Conservation (phyloP, 37 sponge, comb jelly and placozoan genomes). For the Dysidea cf. avara region DNA sequence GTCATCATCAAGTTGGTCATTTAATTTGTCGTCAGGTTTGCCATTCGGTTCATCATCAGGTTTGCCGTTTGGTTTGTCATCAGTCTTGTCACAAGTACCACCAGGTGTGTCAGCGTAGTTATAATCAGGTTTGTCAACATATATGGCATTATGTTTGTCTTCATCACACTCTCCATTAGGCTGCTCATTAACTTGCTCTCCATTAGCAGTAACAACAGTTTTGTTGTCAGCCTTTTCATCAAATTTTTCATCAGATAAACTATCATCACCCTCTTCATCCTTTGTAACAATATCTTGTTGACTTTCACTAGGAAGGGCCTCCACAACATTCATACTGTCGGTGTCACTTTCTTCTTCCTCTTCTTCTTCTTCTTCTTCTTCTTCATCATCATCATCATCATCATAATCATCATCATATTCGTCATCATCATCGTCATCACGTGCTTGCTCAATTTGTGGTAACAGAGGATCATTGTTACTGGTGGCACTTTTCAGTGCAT, state of each 20-base stretch:
- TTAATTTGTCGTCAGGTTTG: no score
- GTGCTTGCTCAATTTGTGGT: neutral
- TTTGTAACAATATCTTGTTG: neutral
- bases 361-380: neutral
- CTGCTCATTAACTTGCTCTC: neutral
- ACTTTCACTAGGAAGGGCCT: neutral
- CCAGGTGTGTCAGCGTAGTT: no score
- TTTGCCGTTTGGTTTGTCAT: no score
- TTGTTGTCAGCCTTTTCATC: neutral
- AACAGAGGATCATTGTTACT: neutral
- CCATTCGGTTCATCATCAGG: no score
- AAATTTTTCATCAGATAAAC: neutral
- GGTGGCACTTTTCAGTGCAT: no score
- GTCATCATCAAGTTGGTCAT: no score
- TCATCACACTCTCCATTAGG: neutral
- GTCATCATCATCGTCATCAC: neutral
- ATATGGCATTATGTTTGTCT: no score
- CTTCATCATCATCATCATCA: neutral
- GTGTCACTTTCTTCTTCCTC: neutral
- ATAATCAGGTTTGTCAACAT: no score
- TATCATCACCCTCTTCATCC: neutral
- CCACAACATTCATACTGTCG: neutral
- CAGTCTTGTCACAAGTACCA: no score
- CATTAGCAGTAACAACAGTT: neutral
- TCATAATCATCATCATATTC: neutral